Percentiles rank a stretch among this genome's conserved stretches.
Evolutionary conservation across 2,797 vertebrate genomes (phyloP).

Genomic region (Bradypus variegatus): DNA sequence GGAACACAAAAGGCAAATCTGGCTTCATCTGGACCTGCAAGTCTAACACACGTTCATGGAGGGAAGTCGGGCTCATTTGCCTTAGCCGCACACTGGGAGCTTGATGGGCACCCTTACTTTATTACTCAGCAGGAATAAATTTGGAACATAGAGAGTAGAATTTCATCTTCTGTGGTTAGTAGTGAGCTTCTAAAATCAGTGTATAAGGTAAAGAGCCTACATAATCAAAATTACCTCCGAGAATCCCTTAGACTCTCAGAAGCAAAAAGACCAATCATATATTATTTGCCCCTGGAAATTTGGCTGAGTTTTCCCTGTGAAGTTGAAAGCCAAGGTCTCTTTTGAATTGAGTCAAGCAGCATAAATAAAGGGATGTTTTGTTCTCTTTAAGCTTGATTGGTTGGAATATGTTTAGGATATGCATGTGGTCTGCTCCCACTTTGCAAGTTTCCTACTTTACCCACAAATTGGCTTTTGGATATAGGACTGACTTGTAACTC

Average conservation of each 20-base stretch:
- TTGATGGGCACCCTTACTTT: not conserved
- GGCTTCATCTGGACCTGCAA: not conserved
- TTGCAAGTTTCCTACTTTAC: not conserved
- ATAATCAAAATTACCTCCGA: not conserved
- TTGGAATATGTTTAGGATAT: not conserved
- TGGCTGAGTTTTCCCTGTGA: not conserved
- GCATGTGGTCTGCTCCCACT: not conserved
- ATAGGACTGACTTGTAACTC: not conserved
- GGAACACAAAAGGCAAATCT: not conserved
- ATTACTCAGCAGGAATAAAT: not conserved
- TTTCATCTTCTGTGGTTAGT: not conserved
- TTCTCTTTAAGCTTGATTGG: not conserved
- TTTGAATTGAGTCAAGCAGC: not conserved
- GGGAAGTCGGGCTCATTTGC: not conserved
- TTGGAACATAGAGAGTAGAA: not conserved
- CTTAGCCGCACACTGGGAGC: not conserved
- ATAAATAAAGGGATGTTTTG: not conserved
- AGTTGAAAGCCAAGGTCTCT: not conserved
- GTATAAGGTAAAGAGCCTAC: not conserved
- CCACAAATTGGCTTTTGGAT: not conserved
- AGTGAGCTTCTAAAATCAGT: not conserved
- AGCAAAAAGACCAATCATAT: not conserved
- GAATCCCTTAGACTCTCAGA: not conserved
- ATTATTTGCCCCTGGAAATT: not conserved
- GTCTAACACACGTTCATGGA: not conserved